Evolutionary conservation across 2,797 vertebrate species (phyloP).

Genomic region (Hippopotamyrus pictus): DNA sequence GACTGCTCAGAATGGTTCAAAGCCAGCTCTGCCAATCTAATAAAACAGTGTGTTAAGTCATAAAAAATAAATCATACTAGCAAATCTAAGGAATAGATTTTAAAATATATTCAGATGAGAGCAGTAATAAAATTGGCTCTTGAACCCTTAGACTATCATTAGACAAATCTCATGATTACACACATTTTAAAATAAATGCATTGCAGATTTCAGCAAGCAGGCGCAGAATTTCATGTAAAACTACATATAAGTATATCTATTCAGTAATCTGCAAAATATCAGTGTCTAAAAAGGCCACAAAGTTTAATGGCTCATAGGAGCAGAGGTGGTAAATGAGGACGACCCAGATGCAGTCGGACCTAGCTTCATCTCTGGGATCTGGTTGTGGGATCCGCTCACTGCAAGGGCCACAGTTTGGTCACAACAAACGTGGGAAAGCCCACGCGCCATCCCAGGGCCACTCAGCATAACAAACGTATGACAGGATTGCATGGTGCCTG

Average conservation of each 20-base stretch:
- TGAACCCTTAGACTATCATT: background rate
- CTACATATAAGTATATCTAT: background rate
- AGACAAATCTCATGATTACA: background rate
- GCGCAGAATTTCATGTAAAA: background rate
- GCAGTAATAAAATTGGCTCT: background rate
- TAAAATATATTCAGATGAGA: background rate
- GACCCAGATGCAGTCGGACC: background rate
- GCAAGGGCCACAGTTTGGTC: background rate
- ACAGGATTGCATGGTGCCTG: background rate
- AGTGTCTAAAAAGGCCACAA: background rate
- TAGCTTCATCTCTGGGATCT: background rate
- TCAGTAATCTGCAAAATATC: background rate
- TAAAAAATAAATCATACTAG: background rate
- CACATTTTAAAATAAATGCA: background rate
- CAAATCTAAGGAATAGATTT: background rate
- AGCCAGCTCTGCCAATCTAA: background rate
- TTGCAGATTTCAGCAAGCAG: background rate
- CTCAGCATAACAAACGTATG: background rate
- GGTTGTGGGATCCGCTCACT: background rate
- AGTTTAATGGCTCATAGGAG: background rate
- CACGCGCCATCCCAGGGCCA: background rate
- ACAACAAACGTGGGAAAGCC: background rate
- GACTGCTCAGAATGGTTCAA: background rate
- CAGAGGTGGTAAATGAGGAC: background rate
- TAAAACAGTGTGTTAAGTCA: background rate